Conservation (phyloP, 2,888 invertebrate species). For the Deilephila porcellus region DNA sequence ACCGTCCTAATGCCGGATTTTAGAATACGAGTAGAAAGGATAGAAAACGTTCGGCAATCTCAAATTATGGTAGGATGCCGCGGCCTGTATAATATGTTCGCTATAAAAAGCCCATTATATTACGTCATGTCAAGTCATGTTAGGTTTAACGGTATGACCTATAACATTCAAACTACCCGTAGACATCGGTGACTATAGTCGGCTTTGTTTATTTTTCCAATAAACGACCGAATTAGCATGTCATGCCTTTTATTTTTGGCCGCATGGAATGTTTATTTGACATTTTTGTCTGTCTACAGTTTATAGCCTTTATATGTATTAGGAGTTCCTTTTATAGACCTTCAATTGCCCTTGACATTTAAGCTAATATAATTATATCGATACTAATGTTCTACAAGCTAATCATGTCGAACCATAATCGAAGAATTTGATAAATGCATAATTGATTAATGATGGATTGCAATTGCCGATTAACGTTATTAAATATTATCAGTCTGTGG, state of each 20-base stretch:
- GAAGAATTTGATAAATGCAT: background rate
- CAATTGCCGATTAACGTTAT: background rate
- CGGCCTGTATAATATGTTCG: too few species aligned
- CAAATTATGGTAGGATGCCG: too few species aligned
- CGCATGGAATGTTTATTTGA: background rate
- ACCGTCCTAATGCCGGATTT: too few species aligned
- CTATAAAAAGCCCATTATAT: too few species aligned
- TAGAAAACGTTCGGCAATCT: too few species aligned
- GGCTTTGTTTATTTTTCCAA: background rate
- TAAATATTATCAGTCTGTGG: background rate
- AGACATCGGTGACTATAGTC: too few species aligned
- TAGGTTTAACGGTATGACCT: too few species aligned
- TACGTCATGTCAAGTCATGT: too few species aligned
- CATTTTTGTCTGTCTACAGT: background rate
- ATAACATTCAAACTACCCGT: too few species aligned
- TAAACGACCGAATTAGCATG: background rate
- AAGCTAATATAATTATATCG: background rate
- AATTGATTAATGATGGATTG: background rate
- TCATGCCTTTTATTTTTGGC: background rate
- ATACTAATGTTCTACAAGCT: background rate
- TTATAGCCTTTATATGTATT: background rate
- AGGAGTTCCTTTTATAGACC: background rate
- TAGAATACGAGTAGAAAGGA: too few species aligned
- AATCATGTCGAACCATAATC: background rate
- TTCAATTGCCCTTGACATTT: conserved; percentile 13